Base-by-base conservation (phyloP, 1,140 invertebrate genomes). In the Magallana gigas region DNA sequence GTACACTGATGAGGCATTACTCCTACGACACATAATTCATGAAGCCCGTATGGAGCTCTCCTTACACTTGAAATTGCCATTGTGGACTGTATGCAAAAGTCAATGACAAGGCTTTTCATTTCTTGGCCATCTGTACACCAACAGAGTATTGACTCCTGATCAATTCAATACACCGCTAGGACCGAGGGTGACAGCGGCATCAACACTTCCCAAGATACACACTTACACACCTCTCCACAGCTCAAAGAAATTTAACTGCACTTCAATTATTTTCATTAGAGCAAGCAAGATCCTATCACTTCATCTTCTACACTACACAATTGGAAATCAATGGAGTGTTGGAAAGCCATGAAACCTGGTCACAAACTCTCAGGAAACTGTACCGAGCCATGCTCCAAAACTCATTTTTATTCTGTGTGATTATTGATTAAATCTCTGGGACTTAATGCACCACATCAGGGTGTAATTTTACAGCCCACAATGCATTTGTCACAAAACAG, bases 401-500 rank as follows among this genome's bases (percentile, higher is more conserved):
- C 68, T 76, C 18, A 76, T 71, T 71, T 71, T 71, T 71, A 71
- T 76, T 76, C 68, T 36, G 68, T 71, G 68, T 76, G 23, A 76
- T 76, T 76, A 76, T 76, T 76, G 68, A 76, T 76, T 76, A 76
- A 76, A 76, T 76, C 68, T 76, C 68, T 11, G 60, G 68, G 18
- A 76, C 68, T 76, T 76, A 76, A 76, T 76, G 68, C 68, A 76
- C 68, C 23, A 76, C 23, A 76, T 76, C 36, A 4, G 68, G 68
- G 68, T 76, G 23, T 76, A 76, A 76, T 76, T 76, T 76, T 23
- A 76, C 23, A 29, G 68, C 23, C 36, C 23, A 76, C 68, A 29
- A 76, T 29, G 36, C 23, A 29, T 23, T 76, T 76, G 68, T 76
- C 36, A 48, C 36, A 48, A 48, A 48, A 48, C 36, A 48, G 36